A percentile compares a stretch with the other conserved stretches of the same genome.
phyloP scores from a whole-genome alignment of 2,888 invertebrate genomes.

The Steinernema scapterisci region DNA sequence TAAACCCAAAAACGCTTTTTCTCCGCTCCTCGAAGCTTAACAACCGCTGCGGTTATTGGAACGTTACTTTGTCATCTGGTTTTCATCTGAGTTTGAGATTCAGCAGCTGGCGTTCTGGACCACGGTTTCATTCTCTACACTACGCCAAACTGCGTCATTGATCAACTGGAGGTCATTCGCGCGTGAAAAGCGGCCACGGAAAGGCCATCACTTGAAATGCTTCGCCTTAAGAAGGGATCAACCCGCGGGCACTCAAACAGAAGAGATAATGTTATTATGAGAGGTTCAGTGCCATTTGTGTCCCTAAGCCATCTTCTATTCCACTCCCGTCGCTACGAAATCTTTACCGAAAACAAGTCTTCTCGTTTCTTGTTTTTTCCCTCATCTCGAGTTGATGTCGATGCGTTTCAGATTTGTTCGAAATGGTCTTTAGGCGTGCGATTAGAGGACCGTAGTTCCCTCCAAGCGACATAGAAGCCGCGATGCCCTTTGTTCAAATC shows the following conservation, averaged over 20 bases:
- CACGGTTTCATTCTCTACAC: neutral
- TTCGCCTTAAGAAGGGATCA: constrained; percentile 23
- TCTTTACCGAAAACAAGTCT: constrained; percentile 3
- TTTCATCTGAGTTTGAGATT: too few relatives aligned
- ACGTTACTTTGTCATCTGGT: too few relatives aligned
- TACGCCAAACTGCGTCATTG: neutral
- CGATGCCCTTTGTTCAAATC: neutral
- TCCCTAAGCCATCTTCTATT: neutral
- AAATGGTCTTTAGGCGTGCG: too few relatives aligned
- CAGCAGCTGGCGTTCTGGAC: neutral
- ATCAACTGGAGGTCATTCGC: neutral
- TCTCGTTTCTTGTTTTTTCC: neutral
- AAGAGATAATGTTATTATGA: constrained; percentile 16
- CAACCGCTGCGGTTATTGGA: too few relatives aligned
- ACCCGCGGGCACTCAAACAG: neutral
- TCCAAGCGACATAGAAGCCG: neutral
- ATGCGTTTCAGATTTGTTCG: too few relatives aligned
- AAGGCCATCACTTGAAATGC: constrained; percentile 2
- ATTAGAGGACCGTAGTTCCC: too few relatives aligned
- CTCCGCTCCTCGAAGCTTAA: too few relatives aligned
- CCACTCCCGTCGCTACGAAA: neutral
- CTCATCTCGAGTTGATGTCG: neutral
- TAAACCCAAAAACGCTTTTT: too few relatives aligned
- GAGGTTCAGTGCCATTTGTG: neutral
- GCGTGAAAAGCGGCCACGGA: neutral